These are phyloP conservation scores for Papilio glaucus DNA, from an alignment of 1,140 invertebrate species.

Conservation along the genomic window DNA sequence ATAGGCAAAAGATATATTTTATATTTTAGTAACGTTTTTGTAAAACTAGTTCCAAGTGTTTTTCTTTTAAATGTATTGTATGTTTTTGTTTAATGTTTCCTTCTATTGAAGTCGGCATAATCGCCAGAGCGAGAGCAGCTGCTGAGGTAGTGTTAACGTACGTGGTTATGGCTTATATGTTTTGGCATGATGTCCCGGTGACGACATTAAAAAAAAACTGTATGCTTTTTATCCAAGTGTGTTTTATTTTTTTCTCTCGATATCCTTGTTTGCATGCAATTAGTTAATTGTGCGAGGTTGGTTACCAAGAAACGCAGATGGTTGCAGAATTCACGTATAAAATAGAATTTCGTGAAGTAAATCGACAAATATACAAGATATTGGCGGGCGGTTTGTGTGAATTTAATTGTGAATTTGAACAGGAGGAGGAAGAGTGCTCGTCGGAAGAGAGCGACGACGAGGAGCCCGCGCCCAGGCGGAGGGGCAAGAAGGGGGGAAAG, in stretches of 20 bases:
- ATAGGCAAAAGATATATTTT: background rate
- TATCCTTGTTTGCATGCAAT: conserved; percentile 65
- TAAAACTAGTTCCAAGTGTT: conserved; percentile 13
- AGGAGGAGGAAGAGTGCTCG: conserved; percentile 77
- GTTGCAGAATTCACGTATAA: conserved; percentile 72
- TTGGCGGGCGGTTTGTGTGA: conserved; percentile 34
- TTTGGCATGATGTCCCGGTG: conserved; percentile 77
- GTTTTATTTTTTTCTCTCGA: conserved; percentile 67
- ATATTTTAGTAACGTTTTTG: conserved; percentile 41
- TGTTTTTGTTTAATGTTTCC: conserved; percentile 78
- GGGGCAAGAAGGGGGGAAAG: conserved; percentile 56
- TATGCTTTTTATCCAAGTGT: conserved; percentile 76
- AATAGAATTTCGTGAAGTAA: conserved; percentile 43
- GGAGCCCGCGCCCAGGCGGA: conserved; percentile 60
- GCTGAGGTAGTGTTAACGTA: conserved; percentile 53
- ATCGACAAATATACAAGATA: background rate
- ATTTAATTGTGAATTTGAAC: conserved; percentile 39
- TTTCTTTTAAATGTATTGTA: conserved; percentile 42
- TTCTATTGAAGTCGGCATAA: conserved; percentile 76
- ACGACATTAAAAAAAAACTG: conserved; percentile 76
- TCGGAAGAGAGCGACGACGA: conserved; percentile 75
- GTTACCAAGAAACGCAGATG: conserved; percentile 60
- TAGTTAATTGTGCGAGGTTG: conserved; percentile 50
- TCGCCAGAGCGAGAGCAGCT: conserved; percentile 62
- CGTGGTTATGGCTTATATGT: conserved; percentile 70